Base-by-base conservation (phyloP, 2,113 vertebrate species). In the Suncus etruscus region DNA sequence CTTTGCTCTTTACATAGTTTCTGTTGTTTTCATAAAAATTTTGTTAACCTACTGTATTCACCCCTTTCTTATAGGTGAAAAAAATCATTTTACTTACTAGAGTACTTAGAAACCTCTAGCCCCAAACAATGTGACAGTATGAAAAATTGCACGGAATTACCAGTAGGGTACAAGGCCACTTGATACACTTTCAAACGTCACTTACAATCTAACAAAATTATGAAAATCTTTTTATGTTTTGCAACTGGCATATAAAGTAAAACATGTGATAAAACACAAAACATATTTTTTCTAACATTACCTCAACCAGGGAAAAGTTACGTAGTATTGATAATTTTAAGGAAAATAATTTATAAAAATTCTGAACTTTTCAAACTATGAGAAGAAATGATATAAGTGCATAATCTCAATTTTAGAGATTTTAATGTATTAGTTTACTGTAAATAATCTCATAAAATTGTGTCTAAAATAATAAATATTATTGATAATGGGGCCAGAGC, bases 21-120 rank as follows among this genome's bases (percentile, higher is more conserved):
- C 81, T 78, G 6, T 73, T 87, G 14, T n/a, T 9, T 82, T 18
- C 69, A 82, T 77, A 81, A 93, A 90, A 90, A 68, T 63, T 90
- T 85, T 72, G 11, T 76, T 10, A 63, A 15, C 1, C 20, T 74
- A 16, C 1, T 63, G 27, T 81, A 50, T 63, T 32, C 65, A 69
- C 6, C 50, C 3, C 50, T 50, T 74, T 74, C 29, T 58, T 50
- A 4, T 18, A 24, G 8, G 12, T 51, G 11, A 75, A 45, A 74
- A 74, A 4, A 83, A 6, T 27, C 32, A 63, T 50, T 86, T 68
- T 39, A 75, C 18, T 79, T 63, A 92, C 3, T 65, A 15, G 2
- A 77, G 0, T 58, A 11, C 0, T 22, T 14, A 29, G 29, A 85
- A 79, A n/a, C 11, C 6, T 70, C 73, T 16, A 63, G 79, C 2